These are phyloP conservation scores for Acanthosepion lycidas DNA, from an alignment of 2,888 invertebrate genomes.

Conservation along the genomic window DNA sequence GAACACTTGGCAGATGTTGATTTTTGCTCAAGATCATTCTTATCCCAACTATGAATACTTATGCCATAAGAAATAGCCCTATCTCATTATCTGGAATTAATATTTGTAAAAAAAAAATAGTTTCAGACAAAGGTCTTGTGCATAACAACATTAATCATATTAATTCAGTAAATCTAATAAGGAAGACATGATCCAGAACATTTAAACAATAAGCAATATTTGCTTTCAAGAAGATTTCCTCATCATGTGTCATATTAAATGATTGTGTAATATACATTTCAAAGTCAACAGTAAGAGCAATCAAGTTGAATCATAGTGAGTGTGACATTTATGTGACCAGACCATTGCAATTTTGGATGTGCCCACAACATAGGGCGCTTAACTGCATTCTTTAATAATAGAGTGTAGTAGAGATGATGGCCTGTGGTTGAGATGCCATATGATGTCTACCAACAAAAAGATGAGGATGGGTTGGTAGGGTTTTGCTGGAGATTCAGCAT, in stretches of 20 bases:
- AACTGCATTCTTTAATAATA: neutral
- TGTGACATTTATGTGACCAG: neutral
- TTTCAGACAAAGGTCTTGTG: neutral
- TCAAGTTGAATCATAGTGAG: constrained; percentile 16
- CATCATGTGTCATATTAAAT: constrained; percentile 7
- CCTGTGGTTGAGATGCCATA: neutral
- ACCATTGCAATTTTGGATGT: constrained; percentile 6
- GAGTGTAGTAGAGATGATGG: neutral
- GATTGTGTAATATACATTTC: constrained; percentile 11
- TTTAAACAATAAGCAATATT: neutral
- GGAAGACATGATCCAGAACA: neutral
- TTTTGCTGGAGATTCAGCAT: neutral
- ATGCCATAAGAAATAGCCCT: too few relatives aligned
- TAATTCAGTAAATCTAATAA: neutral
- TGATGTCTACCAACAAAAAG: neutral
- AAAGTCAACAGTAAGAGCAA: neutral
- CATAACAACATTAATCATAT: neutral
- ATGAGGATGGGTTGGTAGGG: neutral
- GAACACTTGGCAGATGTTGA: too few relatives aligned
- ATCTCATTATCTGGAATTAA: too few relatives aligned
- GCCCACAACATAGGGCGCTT: constrained; percentile 33
- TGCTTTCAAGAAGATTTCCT: neutral
- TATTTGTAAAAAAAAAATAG: neutral
- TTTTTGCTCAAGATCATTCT: too few relatives aligned
- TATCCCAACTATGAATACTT: too few relatives aligned